Percentiles rank a stretch among this genome's conserved stretches.
Conservation (phyloP, 1,140 invertebrate genomes). For the Polyergus mexicanus region DNA sequence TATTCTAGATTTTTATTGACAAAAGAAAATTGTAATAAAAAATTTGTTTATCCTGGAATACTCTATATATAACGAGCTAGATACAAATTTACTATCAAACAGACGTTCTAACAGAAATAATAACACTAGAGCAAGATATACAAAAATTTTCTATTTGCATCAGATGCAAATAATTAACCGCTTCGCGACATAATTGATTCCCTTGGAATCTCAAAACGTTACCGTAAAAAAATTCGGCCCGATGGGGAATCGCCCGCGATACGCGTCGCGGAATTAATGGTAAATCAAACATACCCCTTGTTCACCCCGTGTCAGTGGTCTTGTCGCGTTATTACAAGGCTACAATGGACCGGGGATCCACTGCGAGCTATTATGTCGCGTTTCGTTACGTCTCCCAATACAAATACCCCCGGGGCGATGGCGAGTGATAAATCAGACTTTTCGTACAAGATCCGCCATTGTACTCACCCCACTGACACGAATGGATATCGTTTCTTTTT, state of each 20-base stretch:
- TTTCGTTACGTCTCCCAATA: conserved; percentile 86
- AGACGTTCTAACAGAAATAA: background rate
- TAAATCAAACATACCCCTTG: conserved; percentile 81
- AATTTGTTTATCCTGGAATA: too few relatives aligned
- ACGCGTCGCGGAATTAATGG: conserved; percentile 82
- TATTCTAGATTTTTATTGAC: background rate
- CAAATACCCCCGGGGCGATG: conserved; percentile 82
- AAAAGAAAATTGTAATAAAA: too few relatives aligned
- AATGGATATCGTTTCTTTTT: conserved; percentile 74
- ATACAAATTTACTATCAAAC: background rate
- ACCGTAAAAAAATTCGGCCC: conserved; percentile 10
- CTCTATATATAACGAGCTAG: background rate
- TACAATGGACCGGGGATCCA: conserved; percentile 85
- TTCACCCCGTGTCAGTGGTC: conserved; percentile 80
- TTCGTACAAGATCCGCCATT: conserved; percentile 83
- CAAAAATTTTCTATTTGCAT: background rate
- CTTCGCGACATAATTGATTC: conserved; percentile 22
- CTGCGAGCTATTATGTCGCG: conserved; percentile 85
- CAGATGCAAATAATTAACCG: background rate
- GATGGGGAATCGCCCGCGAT: conserved; percentile 59
- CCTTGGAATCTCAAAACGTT: conserved; percentile 1
- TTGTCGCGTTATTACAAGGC: conserved; percentile 85
- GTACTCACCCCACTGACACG: conserved; percentile 82
- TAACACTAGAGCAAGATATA: background rate
- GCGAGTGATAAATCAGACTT: conserved; percentile 86